phyloP scores from a whole-genome alignment of 2,113 vertebrate species.

The Melanerpes formicivorus region DNA sequence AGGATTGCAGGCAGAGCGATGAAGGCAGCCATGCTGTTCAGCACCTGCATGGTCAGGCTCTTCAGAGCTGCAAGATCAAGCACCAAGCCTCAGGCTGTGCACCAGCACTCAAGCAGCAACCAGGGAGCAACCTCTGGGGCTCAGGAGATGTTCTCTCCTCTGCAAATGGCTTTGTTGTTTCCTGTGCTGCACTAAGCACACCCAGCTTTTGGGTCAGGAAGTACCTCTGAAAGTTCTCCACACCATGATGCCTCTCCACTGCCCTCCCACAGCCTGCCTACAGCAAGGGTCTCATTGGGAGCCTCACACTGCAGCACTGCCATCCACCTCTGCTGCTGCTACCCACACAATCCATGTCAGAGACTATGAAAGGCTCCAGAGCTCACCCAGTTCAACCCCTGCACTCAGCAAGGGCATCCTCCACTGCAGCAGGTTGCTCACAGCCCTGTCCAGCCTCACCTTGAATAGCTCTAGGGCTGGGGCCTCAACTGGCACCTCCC shows the following conservation, averaged over 20 bases:
- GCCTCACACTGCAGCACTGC: not conserved
- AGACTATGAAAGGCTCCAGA: not conserved
- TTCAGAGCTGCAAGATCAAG: slow-evolving; percentile 85
- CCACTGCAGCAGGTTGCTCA: too few species aligned
- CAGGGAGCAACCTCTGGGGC: not conserved
- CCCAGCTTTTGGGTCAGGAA: not conserved
- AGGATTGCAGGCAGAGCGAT: slow-evolving; percentile 93
- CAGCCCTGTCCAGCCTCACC: too few species aligned
- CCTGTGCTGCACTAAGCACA: not conserved
- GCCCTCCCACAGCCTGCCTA: not conserved
- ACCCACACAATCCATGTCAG: not conserved
- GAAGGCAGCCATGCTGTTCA: slow-evolving; percentile 95
- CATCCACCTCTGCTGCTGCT: not conserved
- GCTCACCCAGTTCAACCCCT: too few species aligned
- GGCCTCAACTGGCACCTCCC: too few species aligned
- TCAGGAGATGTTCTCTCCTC: not conserved
- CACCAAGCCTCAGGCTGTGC: not conserved
- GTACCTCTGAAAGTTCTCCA: too few species aligned
- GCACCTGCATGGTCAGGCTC: slow-evolving; percentile 92
- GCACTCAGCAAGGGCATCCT: too few species aligned
- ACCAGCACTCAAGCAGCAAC: not conserved
- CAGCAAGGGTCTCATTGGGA: not conserved
- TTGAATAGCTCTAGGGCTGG: too few species aligned
- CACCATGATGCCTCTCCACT: not conserved
- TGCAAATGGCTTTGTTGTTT: not conserved